Evolutionary conservation across 64 coral and sea anemone genomes (phyloP).

Genomic region (Acropora yongei): DNA sequence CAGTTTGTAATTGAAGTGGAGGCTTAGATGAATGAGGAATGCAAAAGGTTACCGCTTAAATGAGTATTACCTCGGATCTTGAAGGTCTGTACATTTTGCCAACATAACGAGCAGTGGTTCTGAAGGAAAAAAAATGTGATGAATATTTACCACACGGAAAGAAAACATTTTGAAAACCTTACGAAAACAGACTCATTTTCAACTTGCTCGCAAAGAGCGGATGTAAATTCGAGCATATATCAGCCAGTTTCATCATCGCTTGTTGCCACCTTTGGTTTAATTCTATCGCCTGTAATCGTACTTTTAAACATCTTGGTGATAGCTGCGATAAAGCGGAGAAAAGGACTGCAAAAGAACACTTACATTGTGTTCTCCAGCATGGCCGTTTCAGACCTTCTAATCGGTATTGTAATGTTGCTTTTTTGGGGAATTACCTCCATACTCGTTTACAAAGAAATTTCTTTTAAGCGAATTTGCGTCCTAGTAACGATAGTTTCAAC

Average conservation of each 20-base stretch:
- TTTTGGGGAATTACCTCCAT: background rate
- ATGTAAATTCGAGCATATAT: no score
- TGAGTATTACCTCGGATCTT: no score
- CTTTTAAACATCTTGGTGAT: slow-evolving; percentile 11
- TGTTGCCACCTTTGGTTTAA: background rate
- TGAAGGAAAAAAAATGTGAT: no score
- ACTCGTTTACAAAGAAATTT: background rate
- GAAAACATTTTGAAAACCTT: no score
- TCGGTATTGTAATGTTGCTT: background rate
- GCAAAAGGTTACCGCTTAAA: no score
- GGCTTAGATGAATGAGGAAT: no score
- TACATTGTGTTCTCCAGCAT: slow-evolving; percentile 12
- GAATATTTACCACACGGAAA: no score
- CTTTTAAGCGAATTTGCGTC: background rate
- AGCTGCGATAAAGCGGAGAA: background rate
- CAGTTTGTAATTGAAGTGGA: no score
- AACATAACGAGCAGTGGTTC: no score
- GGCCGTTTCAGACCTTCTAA: background rate
- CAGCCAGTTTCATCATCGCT: background rate
- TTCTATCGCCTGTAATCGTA: background rate
- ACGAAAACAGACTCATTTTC: no score
- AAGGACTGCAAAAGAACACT: background rate
- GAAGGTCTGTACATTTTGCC: no score
- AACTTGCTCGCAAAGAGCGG: no score
- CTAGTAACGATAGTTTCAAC: background rate